These are phyloP conservation scores for Tapera naevia DNA, from an alignment of 2,797 vertebrate genomes.

Conservation along the genomic window DNA sequence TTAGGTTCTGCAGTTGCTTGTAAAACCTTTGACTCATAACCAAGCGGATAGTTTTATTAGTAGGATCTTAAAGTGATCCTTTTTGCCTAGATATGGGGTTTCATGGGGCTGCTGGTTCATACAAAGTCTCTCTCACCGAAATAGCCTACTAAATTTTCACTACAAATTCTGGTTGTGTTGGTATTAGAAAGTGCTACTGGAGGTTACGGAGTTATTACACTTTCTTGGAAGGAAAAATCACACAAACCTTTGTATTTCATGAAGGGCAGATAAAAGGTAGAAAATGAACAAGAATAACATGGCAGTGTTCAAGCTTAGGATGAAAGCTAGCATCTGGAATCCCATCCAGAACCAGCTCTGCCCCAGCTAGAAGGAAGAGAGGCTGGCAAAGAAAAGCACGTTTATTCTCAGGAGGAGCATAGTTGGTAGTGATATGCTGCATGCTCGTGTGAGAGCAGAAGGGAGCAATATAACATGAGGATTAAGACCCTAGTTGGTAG, in stretches of 20 bases:
- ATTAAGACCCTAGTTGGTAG: not conserved
- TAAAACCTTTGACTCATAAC: not conserved
- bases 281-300: not conserved
- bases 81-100: not conserved
- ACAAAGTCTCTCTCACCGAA: not conserved
- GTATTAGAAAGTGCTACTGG: not conserved
- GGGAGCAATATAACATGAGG: not conserved
- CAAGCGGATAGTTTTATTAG: conserved; percentile 1
- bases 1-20: not conserved
- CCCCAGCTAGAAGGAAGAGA: not conserved
- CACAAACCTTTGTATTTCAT: not conserved
- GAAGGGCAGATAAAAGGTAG: not conserved
- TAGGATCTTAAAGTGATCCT: not conserved
- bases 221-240: not conserved
- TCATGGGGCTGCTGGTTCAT: not conserved
- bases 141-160: not conserved
- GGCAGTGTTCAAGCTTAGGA: not conserved
- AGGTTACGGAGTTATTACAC: not conserved
- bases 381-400: not conserved
- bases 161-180: not conserved
- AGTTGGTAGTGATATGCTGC: not conserved
- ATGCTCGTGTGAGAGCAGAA: fast-evolving
- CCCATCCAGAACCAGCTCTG: not conserved
- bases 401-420: not conserved
- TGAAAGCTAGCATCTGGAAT: not conserved